A percentile compares a stretch with the other conserved stretches of the same genome.
Evolutionary conservation across 2,888 invertebrate genomes (phyloP).

Genomic region (Mimas tiliae): DNA sequence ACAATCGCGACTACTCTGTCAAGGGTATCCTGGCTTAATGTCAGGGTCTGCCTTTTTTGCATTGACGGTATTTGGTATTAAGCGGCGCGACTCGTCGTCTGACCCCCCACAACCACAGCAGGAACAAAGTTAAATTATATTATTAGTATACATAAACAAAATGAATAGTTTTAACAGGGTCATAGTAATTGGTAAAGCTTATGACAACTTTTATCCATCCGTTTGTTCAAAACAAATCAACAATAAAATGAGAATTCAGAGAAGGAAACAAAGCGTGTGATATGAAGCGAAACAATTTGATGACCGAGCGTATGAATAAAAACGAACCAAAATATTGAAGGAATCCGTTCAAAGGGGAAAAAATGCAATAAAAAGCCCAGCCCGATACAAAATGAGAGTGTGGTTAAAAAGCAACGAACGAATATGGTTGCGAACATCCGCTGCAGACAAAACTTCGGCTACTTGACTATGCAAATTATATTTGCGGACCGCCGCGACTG

Average conservation of each 20-base stretch:
- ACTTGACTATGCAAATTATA: conserved; percentile 86
- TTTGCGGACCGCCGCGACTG: conserved; percentile 82
- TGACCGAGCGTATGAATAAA: conserved; percentile 81
- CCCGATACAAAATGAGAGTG: conserved; percentile 79
- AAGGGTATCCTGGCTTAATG: too few relatives aligned
- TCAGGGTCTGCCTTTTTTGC: too few relatives aligned
- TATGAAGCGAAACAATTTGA: conserved; percentile 81
- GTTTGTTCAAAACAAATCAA: conserved; percentile 11
- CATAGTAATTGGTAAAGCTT: neutral
- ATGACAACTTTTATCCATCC: too few relatives aligned
- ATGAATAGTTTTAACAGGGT: too few relatives aligned
- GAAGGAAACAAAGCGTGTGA: conserved; percentile 66
- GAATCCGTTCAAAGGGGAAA: conserved; percentile 84
- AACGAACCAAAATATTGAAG: conserved; percentile 83
- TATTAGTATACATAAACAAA: too few relatives aligned
- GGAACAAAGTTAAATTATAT: too few relatives aligned
- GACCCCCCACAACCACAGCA: too few relatives aligned
- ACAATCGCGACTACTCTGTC: too few relatives aligned
- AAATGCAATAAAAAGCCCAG: conserved; percentile 81
- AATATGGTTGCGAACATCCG: conserved; percentile 83
- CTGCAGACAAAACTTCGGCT: conserved; percentile 82
- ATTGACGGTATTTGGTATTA: too few relatives aligned
- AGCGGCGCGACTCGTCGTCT: too few relatives aligned
- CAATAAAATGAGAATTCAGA: conserved; percentile 45
- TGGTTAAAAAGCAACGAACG: conserved; percentile 83